Base-by-base conservation (phyloP, 2,113 vertebrate genomes). In the Coptodon rendalli region DNA sequence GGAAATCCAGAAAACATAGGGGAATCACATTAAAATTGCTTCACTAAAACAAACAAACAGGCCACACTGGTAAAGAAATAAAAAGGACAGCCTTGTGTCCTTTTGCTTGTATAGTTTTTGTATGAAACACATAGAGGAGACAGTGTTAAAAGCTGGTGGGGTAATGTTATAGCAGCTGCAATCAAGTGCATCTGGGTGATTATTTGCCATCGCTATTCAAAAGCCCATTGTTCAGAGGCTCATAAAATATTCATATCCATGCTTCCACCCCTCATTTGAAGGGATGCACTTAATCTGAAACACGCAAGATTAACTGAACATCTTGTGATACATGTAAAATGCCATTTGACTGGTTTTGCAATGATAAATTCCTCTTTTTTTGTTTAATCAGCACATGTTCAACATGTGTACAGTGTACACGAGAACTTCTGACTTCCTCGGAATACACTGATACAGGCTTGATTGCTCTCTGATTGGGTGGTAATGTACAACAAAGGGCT, bases 221-320 rank as follows among this genome's bases (percentile, higher is more conserved):
- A 90, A 84, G 82, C 17, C 81, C 52, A 82, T 91, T 92, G 91
- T 92, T 92, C 76, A 27, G 45, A 5, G 56, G 19, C 89, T 93
- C 89, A 93, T 93, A 87, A 94, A 94, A 91, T 90, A 93, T 94
- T 94, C 91, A 94, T 91, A 89, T 71, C 84, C 82, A 52, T 83
- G 90, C 82, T 91, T 9, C 36, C 73, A 79, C 27, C 56, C 80
- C 82, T 91, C 82, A 73, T 89, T 81, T 81, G 52, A 86, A 61
- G 50, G 63, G 31, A 85, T 81, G 82, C 87, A 83, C 86, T 80
- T 38, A 40, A 81, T 89, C 68, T 83, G 50, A 83, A 71, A 81
- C 63, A 86, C 10, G 5, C 36, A 56, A 84, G 86, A 81, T 86
- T 80, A 90, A 88, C 86, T 11, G 87, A 87, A 87, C 57, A 45